Evolutionary conservation across 1,140 invertebrate species (phyloP).

Genomic region (Drosophila aff.): DNA sequence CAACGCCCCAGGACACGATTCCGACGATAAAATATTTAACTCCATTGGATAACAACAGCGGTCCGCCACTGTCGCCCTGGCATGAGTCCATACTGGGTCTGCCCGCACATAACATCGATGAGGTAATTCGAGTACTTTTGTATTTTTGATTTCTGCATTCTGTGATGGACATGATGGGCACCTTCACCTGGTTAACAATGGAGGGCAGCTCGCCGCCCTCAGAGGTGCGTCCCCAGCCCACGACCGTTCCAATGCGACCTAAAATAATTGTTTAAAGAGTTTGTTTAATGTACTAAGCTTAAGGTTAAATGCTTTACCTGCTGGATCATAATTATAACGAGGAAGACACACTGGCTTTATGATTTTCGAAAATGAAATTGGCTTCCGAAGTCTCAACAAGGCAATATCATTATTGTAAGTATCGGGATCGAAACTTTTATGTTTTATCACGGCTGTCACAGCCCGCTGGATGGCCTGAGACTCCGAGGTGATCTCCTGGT

Average conservation of each 20-base stretch:
- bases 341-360: constrained; percentile 93
- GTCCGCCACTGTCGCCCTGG: constrained; percentile 94
- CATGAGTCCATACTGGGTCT: constrained; percentile 93
- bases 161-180: constrained; percentile 91
- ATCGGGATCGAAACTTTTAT: constrained; percentile 92
- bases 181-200: constrained; percentile 92
- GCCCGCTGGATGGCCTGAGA: constrained; percentile 91
- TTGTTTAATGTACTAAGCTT: no score
- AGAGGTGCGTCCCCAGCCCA: constrained; percentile 93
- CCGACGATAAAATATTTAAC: constrained; percentile 91
- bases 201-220: constrained; percentile 93
- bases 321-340: constrained; percentile 88
- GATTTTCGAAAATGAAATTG: constrained; percentile 91
- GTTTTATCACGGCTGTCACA: constrained; percentile 91
- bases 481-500: constrained; percentile 91
- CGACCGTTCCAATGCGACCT: constrained; percentile 88
- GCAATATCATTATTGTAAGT: constrained; percentile 96
- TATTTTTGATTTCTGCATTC: constrained; percentile 94
- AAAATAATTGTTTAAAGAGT: neutral
- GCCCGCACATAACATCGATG: constrained; percentile 93
- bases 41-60: constrained; percentile 89
- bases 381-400: constrained; percentile 90
- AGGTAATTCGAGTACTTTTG: constrained; percentile 91
- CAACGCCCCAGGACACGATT: constrained; percentile 89
- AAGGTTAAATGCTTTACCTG: constrained; percentile 86